Conservation (phyloP, 2,113 vertebrate species). For the Pteruthius melanotis region DNA sequence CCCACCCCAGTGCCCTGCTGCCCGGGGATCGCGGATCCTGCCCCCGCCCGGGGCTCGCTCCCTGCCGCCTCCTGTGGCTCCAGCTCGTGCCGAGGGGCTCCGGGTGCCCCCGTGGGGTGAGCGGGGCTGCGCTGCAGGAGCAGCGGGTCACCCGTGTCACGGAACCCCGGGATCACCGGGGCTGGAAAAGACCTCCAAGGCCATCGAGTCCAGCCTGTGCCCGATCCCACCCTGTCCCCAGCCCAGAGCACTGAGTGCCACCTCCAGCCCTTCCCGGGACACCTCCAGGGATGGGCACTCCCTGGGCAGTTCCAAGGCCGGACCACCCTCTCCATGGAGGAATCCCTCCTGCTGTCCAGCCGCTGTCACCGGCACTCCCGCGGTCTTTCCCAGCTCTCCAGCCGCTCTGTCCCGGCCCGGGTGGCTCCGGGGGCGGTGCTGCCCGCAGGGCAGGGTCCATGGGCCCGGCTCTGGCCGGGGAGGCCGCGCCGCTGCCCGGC, state of each 20-base stretch:
- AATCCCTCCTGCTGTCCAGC: neutral
- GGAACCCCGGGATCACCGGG: rapidly evolving
- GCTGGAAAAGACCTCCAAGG: rapidly evolving
- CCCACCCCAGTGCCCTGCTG: neutral
- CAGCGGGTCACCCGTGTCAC: neutral
- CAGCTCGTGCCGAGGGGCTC: neutral
- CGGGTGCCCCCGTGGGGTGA: neutral
- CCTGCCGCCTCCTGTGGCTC: neutral
- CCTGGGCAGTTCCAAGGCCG: neutral
- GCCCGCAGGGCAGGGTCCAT: neutral
- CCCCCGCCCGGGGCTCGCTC: neutral
- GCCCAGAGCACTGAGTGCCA: neutral
- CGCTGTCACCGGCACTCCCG: neutral
- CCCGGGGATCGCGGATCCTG: too few relatives aligned
- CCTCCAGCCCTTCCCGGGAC: rapidly evolving
- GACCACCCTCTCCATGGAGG: rapidly evolving
- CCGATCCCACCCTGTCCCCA: neutral
- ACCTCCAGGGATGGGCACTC: neutral
- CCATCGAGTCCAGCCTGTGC: neutral
- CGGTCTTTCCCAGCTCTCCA: neutral
- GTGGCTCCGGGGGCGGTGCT: neutral
- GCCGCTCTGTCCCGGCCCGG: neutral
- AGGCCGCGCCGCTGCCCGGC: neutral
- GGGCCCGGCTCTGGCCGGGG: neutral
- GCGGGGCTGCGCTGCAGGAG: neutral